Percentiles rank a stretch among this genome's conserved stretches.
Evolutionary conservation across 2,797 vertebrate species (phyloP).

Genomic region (Emydoidea blandingii): DNA sequence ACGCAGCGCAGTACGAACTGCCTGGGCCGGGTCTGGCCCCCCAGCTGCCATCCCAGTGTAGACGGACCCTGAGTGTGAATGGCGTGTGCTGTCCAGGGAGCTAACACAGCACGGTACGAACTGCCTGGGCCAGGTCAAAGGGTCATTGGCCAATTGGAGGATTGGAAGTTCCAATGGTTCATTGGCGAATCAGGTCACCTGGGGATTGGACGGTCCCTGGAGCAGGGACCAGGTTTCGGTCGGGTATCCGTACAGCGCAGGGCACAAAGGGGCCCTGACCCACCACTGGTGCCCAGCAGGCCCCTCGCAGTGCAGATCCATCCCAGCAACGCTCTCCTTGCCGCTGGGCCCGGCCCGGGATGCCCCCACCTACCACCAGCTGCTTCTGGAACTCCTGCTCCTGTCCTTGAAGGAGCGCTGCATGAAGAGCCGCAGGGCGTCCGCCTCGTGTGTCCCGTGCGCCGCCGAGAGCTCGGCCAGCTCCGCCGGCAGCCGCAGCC

Average conservation of each 20-base stretch:
- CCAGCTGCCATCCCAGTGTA: too few relatives aligned
- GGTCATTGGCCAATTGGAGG: too few relatives aligned
- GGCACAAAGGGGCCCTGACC: not conserved
- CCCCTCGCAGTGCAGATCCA: not conserved
- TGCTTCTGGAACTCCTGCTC: not conserved
- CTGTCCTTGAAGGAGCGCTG: conserved; percentile 55
- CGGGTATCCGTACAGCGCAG: too few relatives aligned
- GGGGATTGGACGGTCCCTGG: not conserved
- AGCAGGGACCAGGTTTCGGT: too few relatives aligned
- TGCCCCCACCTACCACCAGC: conserved; percentile 19
- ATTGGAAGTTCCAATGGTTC: too few relatives aligned
- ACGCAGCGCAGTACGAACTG: too few relatives aligned
- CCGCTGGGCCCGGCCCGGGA: not conserved
- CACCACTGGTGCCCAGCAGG: not conserved
- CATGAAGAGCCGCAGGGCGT: conserved; percentile 49
- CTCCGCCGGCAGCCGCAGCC: conserved; percentile 15
- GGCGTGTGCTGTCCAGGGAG: too few relatives aligned
- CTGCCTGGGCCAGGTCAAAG: too few relatives aligned
- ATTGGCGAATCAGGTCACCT: too few relatives aligned
- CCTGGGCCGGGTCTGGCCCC: too few relatives aligned
- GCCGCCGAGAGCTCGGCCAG: conserved; percentile 31
- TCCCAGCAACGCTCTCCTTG: not conserved
- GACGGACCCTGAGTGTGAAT: too few relatives aligned
- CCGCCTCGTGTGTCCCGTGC: not conserved
- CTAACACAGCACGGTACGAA: too few relatives aligned